phyloP scores from a whole-genome alignment of 2,797 vertebrate species.

The Halcyon leucocephala region DNA sequence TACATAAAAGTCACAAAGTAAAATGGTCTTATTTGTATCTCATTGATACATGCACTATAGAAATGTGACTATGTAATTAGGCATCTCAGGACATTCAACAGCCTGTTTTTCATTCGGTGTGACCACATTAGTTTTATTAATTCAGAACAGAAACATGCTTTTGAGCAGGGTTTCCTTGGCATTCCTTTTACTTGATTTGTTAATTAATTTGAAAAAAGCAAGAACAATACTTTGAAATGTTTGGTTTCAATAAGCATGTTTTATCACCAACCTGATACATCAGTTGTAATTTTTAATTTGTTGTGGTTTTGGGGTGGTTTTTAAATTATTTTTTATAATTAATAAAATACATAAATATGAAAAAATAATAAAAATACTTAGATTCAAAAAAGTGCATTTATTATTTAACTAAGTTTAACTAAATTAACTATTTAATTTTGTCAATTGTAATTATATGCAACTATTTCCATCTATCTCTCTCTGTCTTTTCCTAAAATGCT shows the following conservation, averaged over 20 bases:
- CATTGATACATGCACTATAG: neutral
- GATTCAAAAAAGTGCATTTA: neutral
- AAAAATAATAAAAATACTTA: neutral
- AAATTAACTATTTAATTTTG: neutral
- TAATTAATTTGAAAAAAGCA: neutral
- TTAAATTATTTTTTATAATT: neutral
- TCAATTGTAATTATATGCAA: neutral
- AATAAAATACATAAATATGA: neutral
- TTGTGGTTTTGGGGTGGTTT: too few relatives aligned
- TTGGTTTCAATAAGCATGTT: neutral
- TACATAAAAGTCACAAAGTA: neutral
- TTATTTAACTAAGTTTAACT: neutral
- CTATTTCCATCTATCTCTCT: neutral
- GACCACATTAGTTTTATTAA: neutral
- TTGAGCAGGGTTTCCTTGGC: neutral
- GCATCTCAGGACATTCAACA: neutral
- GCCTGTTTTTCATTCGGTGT: neutral
- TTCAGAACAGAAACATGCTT: neutral
- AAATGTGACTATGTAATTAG: neutral
- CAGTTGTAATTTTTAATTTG: neutral
- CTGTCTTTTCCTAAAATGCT: neutral
- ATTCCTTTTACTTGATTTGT: neutral
- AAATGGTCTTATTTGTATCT: neutral
- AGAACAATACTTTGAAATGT: neutral
- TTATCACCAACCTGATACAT: neutral